A percentile compares a stretch with the other conserved stretches of the same genome.
Evolutionary conservation across 2,888 invertebrate species (phyloP).

Genomic region (Brenthis daphne): DNA sequence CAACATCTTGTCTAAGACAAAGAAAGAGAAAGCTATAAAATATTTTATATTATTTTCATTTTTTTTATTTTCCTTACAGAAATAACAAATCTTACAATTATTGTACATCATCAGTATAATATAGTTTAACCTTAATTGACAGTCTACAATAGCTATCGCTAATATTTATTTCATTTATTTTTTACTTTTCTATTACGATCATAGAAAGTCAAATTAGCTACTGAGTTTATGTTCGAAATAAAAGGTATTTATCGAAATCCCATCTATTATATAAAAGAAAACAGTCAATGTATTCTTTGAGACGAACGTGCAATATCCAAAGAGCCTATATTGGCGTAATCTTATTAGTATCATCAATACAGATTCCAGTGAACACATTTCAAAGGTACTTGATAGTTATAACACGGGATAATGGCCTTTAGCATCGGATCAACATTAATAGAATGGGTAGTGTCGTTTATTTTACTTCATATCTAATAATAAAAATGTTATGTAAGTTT

Average conservation of each 20-base stretch:
- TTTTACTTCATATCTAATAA: not conserved
- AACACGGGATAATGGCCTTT: slow-evolving; percentile 22
- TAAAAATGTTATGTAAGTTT: not conserved
- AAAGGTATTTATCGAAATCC: not conserved
- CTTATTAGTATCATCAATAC: slow-evolving; percentile 33
- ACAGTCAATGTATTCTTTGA: not conserved
- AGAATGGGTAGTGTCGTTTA: slow-evolving; percentile 11
- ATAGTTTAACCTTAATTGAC: not conserved
- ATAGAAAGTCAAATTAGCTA: not conserved
- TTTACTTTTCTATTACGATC: not conserved
- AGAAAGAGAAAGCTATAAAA: too few relatives aligned
- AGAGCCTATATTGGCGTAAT: slow-evolving; percentile 26
- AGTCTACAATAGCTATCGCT: not conserved
- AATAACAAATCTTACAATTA: too few relatives aligned
- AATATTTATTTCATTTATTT: too few relatives aligned
- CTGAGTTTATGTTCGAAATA: not conserved
- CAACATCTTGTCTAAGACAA: too few relatives aligned
- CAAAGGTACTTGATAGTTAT: slow-evolving; percentile 19
- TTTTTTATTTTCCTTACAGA: too few relatives aligned
- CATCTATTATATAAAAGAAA: slow-evolving; percentile 2
- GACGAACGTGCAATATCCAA: slow-evolving; percentile 12
- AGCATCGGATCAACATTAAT: slow-evolving; percentile 25
- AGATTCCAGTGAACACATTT: slow-evolving; percentile 25
- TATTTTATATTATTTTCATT: too few relatives aligned
- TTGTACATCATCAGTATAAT: too few relatives aligned